A percentile compares a stretch with the other conserved stretches of the same genome.
Conservation (phyloP, 1,140 invertebrate species). For the Euura lappo region DNA sequence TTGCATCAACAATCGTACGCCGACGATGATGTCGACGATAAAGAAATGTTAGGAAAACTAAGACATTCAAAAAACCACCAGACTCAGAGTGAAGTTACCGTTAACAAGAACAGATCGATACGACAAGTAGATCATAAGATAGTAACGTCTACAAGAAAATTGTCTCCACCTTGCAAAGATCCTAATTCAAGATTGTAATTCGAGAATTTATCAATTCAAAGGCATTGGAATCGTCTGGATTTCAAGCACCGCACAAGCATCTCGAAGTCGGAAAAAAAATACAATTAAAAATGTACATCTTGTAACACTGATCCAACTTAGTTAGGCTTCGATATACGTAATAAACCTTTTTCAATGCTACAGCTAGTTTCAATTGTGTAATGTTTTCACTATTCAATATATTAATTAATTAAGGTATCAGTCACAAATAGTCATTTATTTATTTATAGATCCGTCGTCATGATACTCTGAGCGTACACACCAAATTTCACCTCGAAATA, state of each 20-base stretch:
- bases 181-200: background rate
- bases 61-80: background rate
- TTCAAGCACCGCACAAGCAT: background rate
- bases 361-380: too few species aligned
- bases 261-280: background rate
- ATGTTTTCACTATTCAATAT: background rate
- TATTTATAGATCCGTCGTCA: too few species aligned
- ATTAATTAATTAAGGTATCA: too few species aligned
- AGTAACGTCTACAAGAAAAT: background rate
- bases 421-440: too few species aligned
- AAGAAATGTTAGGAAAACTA: background rate
- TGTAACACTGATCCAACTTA: too few species aligned
- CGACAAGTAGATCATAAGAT: background rate
- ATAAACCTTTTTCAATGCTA: too few species aligned
- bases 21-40: background rate
- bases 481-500: too few species aligned
- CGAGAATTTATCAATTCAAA: background rate
- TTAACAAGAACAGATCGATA: background rate
- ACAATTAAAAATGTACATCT: background rate
- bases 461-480: too few species aligned
- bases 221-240: background rate
- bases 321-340: too few species aligned
- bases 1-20: background rate
- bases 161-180: slow-evolving; percentile 16
- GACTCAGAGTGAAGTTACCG: background rate